These are phyloP conservation scores for Phengaris arion DNA, from an alignment of 2,888 invertebrate genomes.

Conservation along the genomic window DNA sequence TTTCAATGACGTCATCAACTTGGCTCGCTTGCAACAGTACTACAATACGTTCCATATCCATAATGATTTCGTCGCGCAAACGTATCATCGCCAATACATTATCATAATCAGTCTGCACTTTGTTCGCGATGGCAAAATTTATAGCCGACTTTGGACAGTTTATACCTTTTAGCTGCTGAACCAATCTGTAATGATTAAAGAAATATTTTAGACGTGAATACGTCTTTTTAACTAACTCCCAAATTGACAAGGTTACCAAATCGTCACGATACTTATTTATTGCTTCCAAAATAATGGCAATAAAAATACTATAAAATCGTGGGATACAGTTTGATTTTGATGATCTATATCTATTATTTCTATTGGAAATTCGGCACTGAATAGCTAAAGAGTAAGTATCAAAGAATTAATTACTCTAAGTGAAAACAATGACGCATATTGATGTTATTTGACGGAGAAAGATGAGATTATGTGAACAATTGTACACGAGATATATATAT, in stretches of 20 bases:
- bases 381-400: too few relatives aligned
- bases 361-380: too few relatives aligned
- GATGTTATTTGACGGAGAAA: not conserved
- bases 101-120: slow-evolving; percentile 90
- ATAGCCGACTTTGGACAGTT: slow-evolving; percentile 73
- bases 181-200: slow-evolving; percentile 73
- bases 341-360: too few relatives aligned
- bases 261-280: too few relatives aligned
- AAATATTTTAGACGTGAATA: not conserved
- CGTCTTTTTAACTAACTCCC: too few relatives aligned
- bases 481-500: too few relatives aligned
- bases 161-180: slow-evolving; percentile 89
- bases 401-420: not conserved
- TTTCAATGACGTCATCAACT: slow-evolving; percentile 34
- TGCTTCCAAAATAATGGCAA: too few relatives aligned
- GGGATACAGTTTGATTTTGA: too few relatives aligned
- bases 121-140: slow-evolving; percentile 84
- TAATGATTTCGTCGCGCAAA: slow-evolving; percentile 86
- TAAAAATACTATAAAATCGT: too few relatives aligned
- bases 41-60: slow-evolving; percentile 87
- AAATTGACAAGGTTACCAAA: too few relatives aligned
- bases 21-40: slow-evolving; percentile 84
- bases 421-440: not conserved
- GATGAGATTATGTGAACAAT: too few relatives aligned
- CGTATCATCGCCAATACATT: slow-evolving; percentile 89